Base-by-base conservation (phyloP, 2,888 invertebrate species). In the Dorcus hopei region DNA sequence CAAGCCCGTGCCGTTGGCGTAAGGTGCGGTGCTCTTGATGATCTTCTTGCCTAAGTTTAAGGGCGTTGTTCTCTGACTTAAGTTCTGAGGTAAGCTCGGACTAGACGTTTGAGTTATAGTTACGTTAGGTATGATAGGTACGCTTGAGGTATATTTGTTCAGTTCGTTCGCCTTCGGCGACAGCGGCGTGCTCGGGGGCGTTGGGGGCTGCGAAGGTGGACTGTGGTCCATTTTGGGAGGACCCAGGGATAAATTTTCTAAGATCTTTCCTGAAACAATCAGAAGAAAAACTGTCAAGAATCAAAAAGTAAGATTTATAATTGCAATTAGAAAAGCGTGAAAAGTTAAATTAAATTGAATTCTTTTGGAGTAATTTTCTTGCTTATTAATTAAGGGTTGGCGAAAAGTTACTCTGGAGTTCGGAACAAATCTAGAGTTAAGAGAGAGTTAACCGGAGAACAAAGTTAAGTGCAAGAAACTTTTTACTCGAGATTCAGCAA, bases 111-210 rank as follows among this genome's bases (percentile, higher is more conserved):
- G 71, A 23, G 73, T 71, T 58, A 73, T 70, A 39, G 68, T 73
- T 60, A 73, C 64, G 58, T 71, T 74, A 57, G 72, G 70, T 58
- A 73, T 65, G 55, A 52, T 56, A 16, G 58, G 58, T 16, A 52
- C 49, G 61, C 62, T 65, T 52, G 68, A 63, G 54, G 64, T 68
- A 64, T 67, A 67, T 61, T 69, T 70, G 54, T 65, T 63, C 52
- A 64, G 61, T 58, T 61, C 56, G 56, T 70, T 68, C 33, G 57
- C 64, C 43, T 70, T 68, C 7, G 80, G 80, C 2, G 79, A 78
- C 38, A 80, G 72, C 23, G 81, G 80, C 2, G 80, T 81, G 57
- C 79, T 77, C n/a, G 81, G 81, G 3, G 80, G 80, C 16, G 81
- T 81, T 9, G 81, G 81, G 4, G 81, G 81, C 66, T 81, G 80